Conservation (phyloP, 2,113 vertebrate genomes). For the Trogon melanurus region DNA sequence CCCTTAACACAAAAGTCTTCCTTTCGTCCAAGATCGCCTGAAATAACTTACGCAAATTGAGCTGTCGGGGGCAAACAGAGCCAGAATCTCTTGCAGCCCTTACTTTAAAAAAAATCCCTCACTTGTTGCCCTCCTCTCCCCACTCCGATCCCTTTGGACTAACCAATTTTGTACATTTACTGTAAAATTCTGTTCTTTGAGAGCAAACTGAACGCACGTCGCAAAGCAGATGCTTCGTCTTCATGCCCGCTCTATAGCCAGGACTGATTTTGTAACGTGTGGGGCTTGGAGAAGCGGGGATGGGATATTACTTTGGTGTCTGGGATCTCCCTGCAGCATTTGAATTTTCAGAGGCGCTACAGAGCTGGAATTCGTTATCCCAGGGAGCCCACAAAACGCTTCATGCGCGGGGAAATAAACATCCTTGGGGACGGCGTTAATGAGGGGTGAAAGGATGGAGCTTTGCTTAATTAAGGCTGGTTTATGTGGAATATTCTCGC, state of each 20-base stretch:
- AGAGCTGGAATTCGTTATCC: neutral
- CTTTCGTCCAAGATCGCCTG: neutral
- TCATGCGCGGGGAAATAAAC: too few species aligned
- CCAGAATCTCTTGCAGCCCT: neutral
- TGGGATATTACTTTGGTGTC: neutral
- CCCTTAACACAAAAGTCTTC: neutral
- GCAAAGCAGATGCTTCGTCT: neutral
- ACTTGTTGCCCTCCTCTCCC: neutral
- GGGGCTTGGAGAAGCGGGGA: neutral
- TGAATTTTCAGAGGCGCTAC: neutral
- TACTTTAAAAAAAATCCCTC: neutral
- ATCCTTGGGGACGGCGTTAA: rapidly evolving
- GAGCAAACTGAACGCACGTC: neutral
- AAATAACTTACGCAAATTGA: constrained; percentile 2
- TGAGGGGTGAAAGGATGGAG: neutral
- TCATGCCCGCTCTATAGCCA: neutral
- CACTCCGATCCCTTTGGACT: neutral
- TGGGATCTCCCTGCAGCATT: neutral
- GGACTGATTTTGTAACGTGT: neutral
- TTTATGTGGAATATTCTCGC: rapidly evolving
- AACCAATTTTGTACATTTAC: neutral
- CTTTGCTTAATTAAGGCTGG: neutral
- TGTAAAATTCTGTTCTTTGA: neutral
- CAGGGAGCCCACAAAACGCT: rapidly evolving
- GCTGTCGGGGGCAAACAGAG: neutral